phyloP scores from a whole-genome alignment of 2,888 invertebrate species.

The Protonemura montana region DNA sequence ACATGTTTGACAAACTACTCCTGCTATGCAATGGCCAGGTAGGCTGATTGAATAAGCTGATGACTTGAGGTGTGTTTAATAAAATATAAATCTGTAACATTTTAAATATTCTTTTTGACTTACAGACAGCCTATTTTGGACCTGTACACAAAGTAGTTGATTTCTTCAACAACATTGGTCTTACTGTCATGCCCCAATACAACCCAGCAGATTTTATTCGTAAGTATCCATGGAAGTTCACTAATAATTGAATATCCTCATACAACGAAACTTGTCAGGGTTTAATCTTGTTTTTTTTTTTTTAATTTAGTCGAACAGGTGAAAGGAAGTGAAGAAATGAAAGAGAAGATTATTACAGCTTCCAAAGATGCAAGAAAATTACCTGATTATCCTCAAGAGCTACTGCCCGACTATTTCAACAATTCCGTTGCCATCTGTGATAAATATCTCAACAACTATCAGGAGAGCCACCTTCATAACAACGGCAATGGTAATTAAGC shows the following conservation, averaged over 20 bases:
- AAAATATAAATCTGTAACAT: constrained; percentile 28
- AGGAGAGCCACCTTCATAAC: constrained; percentile 54
- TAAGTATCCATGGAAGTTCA: too few relatives aligned
- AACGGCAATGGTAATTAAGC: constrained; percentile 51
- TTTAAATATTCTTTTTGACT: background rate
- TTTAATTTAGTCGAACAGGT: constrained; percentile 74
- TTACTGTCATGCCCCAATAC: constrained; percentile 77
- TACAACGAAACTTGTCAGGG: too few relatives aligned
- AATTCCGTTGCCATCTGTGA: constrained; percentile 54
- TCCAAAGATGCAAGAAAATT: constrained; percentile 68
- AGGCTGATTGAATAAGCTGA: too few relatives aligned
- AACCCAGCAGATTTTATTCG: constrained; percentile 86
- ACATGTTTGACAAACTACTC: constrained; percentile 80
- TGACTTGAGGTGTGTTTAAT: too few relatives aligned
- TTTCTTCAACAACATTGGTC: constrained; percentile 75
- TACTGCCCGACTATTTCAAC: constrained; percentile 56
- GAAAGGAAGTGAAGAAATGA: constrained; percentile 72
- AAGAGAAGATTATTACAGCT: constrained; percentile 72
- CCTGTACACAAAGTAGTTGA: constrained; percentile 74
- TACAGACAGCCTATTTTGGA: constrained; percentile 76
- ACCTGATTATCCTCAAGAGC: constrained; percentile 67
- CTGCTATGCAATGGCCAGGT: constrained; percentile 72
- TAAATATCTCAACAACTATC: constrained; percentile 55
- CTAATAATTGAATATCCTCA: too few relatives aligned
- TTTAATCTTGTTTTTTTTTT: constrained; percentile 1